A percentile compares a stretch with the other conserved stretches of the same genome.
These are phyloP conservation scores for Telmatherina bonti DNA, from an alignment of 2,797 vertebrate genomes.

Conservation along the genomic window DNA sequence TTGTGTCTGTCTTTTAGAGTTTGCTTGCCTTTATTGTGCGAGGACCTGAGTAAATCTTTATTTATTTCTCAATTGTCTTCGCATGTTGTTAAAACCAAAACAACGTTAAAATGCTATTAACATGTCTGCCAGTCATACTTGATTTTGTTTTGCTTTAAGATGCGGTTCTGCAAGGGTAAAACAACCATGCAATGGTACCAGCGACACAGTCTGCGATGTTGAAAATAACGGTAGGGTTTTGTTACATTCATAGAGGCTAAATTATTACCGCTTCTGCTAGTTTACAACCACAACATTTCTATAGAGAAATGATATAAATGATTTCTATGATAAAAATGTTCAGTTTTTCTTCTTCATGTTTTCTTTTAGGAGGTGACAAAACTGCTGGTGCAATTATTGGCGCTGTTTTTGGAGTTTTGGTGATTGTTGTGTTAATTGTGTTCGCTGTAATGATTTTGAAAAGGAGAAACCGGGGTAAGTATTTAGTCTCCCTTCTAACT, in stretches of 20 bases:
- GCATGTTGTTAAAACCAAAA: background rate
- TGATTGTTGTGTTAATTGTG: accelerated
- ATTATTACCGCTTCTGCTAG: background rate
- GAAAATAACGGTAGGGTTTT: conserved; percentile 9
- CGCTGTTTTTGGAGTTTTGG: accelerated
- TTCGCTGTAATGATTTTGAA: accelerated
- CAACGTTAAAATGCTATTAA: background rate
- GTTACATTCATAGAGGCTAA: background rate
- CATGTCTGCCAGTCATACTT: background rate
- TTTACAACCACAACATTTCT: background rate
- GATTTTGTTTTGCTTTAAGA: conserved; percentile 51
- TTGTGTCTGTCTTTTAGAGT: too few species aligned
- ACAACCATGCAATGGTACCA: conserved; percentile 44
- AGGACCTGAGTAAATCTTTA: too few species aligned
- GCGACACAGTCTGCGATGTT: conserved; percentile 67
- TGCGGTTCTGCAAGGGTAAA: conserved; percentile 49
- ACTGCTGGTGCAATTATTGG: accelerated
- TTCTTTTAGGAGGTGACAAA: background rate
- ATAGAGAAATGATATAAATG: background rate
- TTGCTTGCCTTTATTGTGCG: too few species aligned
- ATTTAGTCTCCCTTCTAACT: background rate
- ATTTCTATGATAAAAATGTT: background rate
- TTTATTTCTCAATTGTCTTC: background rate
- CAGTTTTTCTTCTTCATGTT: background rate
- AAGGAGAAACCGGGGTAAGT: conserved; percentile 2